phyloP scores from a whole-genome alignment of 2,113 vertebrate genomes.

The Anolis carolinensis region DNA sequence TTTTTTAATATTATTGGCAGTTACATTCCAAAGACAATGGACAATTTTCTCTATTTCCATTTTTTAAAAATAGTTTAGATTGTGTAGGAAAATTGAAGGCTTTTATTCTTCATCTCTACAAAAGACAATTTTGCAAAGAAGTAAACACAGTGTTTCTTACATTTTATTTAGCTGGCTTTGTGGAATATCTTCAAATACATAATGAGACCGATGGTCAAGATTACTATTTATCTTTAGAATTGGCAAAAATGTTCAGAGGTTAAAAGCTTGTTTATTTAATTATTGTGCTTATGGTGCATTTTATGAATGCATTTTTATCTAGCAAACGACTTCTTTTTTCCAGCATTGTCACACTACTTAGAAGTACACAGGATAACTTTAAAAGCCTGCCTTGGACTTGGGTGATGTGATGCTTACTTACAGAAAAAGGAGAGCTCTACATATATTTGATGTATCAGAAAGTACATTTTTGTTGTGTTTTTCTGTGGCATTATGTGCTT shows the following conservation, averaged over 20 bases:
- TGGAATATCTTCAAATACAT: not conserved
- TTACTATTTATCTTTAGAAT: not conserved
- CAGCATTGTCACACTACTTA: not conserved
- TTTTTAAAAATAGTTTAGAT: not conserved
- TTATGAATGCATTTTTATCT: not conserved
- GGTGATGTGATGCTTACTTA: not conserved
- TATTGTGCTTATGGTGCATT: not conserved
- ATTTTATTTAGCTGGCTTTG: not conserved
- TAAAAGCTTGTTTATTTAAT: not conserved
- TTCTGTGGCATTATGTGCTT: not conserved
- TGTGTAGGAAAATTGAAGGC: not conserved
- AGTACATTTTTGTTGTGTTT: not conserved
- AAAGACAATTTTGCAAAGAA: not conserved
- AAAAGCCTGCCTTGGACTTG: not conserved
- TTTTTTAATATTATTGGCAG: not conserved
- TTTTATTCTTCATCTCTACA: not conserved
- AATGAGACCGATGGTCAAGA: not conserved
- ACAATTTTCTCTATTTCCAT: not conserved
- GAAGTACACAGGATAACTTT: no score
- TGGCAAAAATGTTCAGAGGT: not conserved
- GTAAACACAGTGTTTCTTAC: not conserved
- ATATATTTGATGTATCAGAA: not conserved
- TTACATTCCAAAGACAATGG: not conserved
- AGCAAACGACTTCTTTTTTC: not conserved
- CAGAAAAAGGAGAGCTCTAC: not conserved